A percentile compares a stretch with the other conserved stretches of the same genome.
Evolutionary conservation across 1,140 invertebrate genomes (phyloP).

Genomic region (Argopecten irradians): DNA sequence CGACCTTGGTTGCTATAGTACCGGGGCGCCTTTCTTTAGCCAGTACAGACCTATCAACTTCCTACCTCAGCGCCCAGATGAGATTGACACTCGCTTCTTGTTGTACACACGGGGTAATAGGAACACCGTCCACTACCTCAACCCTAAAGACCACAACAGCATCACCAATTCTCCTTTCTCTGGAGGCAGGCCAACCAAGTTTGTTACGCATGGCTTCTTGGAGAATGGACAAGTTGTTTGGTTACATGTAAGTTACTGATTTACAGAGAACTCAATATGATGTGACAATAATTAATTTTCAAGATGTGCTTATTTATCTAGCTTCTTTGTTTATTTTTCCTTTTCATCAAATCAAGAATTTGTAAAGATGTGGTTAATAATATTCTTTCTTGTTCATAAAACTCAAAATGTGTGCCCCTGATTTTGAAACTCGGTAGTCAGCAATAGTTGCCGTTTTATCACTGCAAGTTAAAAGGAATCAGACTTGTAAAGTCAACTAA

Average conservation of each 20-base stretch:
- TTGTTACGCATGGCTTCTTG: constrained; percentile 96
- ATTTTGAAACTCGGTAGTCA: too few species aligned
- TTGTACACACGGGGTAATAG: constrained; percentile 76
- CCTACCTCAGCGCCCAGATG: constrained; percentile 89
- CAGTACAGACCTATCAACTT: constrained; percentile 83
- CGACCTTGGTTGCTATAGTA: constrained; percentile 95
- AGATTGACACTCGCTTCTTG: constrained; percentile 84
- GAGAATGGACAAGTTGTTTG: constrained; percentile 91
- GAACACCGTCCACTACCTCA: constrained; percentile 61
- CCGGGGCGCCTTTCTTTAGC: constrained; percentile 93
- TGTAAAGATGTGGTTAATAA: too few species aligned
- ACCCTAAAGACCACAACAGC: constrained; percentile 71
- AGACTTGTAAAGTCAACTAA: too few species aligned
- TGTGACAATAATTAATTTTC: too few species aligned
- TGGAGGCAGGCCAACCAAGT: constrained; percentile 78
- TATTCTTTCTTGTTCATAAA: too few species aligned
- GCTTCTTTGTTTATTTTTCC: too few species aligned
- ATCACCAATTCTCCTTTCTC: constrained; percentile 73
- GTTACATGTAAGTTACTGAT: constrained; percentile 80
- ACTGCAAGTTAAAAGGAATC: too few species aligned
- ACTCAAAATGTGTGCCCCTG: too few species aligned
- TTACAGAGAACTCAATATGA: too few species aligned
- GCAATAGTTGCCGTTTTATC: too few species aligned
- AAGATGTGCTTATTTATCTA: too few species aligned
- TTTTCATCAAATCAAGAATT: too few species aligned